phyloP scores from a whole-genome alignment of 1,140 invertebrate genomes.

The Venustaconcha ellipsiformis region DNA sequence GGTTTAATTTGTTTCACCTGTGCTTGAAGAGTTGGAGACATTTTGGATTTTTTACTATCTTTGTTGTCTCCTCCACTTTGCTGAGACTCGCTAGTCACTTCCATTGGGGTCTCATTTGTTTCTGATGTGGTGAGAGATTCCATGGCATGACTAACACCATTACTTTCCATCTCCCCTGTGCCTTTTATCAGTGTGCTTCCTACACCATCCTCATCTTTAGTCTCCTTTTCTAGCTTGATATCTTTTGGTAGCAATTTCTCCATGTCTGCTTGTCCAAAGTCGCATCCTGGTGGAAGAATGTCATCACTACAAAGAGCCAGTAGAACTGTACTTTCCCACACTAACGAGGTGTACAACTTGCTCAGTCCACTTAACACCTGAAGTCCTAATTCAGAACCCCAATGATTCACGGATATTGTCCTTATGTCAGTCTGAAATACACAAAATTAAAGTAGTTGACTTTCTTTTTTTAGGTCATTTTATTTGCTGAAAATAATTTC shows the following conservation, averaged over 20 bases:
- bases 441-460: slow-evolving; percentile 9
- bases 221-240: slow-evolving; percentile 61
- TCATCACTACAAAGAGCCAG: slow-evolving; percentile 84
- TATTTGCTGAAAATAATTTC: too few relatives aligned
- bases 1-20: slow-evolving; percentile 79
- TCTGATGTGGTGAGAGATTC: slow-evolving; percentile 77
- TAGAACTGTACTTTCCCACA: slow-evolving; percentile 90
- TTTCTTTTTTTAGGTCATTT: background rate
- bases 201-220: slow-evolving; percentile 30
- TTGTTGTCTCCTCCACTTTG: slow-evolving; percentile 35
- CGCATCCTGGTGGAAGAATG: slow-evolving; percentile 77
- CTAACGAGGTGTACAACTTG: slow-evolving; percentile 84
- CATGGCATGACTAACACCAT: slow-evolving; percentile 78
- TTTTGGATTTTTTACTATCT: slow-evolving; percentile 57
- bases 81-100: slow-evolving; percentile 53
- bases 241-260: slow-evolving; percentile 77
- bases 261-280: slow-evolving; percentile 81
- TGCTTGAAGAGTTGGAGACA: slow-evolving; percentile 61
- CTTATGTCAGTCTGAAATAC: slow-evolving; percentile 80
- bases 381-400: slow-evolving; percentile 84
- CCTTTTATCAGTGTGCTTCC: slow-evolving; percentile 30
- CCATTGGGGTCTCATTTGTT: slow-evolving; percentile 64
- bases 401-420: slow-evolving; percentile 83
- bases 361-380: slow-evolving; percentile 81
- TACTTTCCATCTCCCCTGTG: slow-evolving; percentile 67